Evolutionary conservation across 2,113 vertebrate genomes (phyloP).

Genomic region (Irena cyanogastra): DNA sequence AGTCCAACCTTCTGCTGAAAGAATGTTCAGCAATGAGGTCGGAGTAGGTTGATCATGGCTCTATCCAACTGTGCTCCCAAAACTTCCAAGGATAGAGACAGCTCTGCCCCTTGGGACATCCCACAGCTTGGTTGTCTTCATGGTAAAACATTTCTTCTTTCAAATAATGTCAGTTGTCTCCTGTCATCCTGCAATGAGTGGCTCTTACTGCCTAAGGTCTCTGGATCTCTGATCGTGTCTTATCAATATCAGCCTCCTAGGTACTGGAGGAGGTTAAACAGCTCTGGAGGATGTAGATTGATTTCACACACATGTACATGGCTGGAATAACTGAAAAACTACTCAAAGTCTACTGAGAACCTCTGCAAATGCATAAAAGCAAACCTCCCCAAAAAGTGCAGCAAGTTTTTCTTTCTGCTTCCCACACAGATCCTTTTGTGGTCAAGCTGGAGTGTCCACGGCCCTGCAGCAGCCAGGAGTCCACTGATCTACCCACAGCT

Average conservation of each 20-base stretch:
- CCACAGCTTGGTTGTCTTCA: neutral
- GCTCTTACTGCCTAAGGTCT: neutral
- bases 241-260: neutral
- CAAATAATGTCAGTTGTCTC: neutral
- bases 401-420: neutral
- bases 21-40: neutral
- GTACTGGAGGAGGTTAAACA: neutral
- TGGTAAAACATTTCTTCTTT: neutral
- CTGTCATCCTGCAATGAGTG: neutral
- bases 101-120: neutral
- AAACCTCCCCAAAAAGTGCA: neutral
- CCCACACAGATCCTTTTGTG: neutral
- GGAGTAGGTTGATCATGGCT: neutral
- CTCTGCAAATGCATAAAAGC: neutral
- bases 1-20: neutral
- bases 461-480: accelerated
- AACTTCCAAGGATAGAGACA: neutral
- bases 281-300: neutral
- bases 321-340: neutral
- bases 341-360: neutral
- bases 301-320: neutral
- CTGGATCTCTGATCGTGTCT: neutral
- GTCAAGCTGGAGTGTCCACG: neutral
- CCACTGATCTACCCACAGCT: neutral
- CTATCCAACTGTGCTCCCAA: accelerated